Percentiles rank a stretch among this genome's conserved stretches.
Evolutionary conservation across 2,113 vertebrate genomes (phyloP).

Genomic region (human): GRCh38 chr1:247772001-247772500

Average conservation of each 20-base stretch:
- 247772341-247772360: background rate
- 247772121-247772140: fast-evolving
- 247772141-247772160: background rate
- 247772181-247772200: background rate
- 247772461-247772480: background rate
- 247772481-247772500: background rate
- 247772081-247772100: background rate
- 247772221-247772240: background rate
- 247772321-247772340: background rate
- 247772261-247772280: background rate
- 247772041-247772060: background rate
- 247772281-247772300: background rate
- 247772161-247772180: background rate
- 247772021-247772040: background rate
- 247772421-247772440: no score
- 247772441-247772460: background rate
- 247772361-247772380: background rate
- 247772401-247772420: no score
- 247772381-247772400: no score
- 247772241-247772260: background rate
- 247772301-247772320: background rate
- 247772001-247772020: background rate
- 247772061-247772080: background rate
- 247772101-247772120: background rate
- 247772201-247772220: background rate